A percentile compares a stretch with the other conserved stretches of the same genome.
Evolutionary conservation across 92 coral and sea anemone species (phyloP).

Genomic region (Porites evermanni): DNA sequence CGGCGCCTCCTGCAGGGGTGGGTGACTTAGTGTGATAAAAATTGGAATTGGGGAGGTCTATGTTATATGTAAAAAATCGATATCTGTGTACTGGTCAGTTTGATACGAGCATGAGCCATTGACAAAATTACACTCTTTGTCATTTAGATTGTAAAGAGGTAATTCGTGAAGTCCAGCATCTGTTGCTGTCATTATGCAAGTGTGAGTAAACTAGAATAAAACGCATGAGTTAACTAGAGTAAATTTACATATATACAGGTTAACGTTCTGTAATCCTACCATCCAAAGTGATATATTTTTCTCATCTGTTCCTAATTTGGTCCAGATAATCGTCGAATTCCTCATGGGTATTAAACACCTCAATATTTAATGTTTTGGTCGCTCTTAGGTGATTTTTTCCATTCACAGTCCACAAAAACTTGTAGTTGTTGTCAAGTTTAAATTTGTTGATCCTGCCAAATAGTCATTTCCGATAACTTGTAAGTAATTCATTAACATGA

Average conservation of each 20-base stretch:
- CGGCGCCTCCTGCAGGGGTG: constrained; percentile 49
- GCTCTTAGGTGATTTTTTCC: constrained; percentile 37
- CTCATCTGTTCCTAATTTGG: neutral
- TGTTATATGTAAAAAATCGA: no score
- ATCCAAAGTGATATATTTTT: neutral
- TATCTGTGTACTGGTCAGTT: no score
- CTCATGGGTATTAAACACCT: constrained; percentile 16
- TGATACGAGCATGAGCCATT: no score
- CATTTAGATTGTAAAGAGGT: neutral
- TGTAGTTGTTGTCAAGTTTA: neutral
- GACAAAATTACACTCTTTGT: no score
- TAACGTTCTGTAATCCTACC: neutral
- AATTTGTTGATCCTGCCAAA: no score
- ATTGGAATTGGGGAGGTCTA: no score
- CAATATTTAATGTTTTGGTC: constrained; percentile 14
- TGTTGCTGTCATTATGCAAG: neutral
- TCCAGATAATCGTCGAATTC: constrained; percentile 10
- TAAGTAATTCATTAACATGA: no score
- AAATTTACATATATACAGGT: neutral
- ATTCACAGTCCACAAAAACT: constrained; percentile 36
- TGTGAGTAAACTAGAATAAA: neutral
- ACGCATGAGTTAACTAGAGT: neutral
- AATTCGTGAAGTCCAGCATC: no score
- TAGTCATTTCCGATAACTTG: no score
- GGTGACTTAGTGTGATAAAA: neutral